These are phyloP conservation scores for Euzophera pinguis DNA, from an alignment of 2,888 invertebrate species.

Conservation along the genomic window DNA sequence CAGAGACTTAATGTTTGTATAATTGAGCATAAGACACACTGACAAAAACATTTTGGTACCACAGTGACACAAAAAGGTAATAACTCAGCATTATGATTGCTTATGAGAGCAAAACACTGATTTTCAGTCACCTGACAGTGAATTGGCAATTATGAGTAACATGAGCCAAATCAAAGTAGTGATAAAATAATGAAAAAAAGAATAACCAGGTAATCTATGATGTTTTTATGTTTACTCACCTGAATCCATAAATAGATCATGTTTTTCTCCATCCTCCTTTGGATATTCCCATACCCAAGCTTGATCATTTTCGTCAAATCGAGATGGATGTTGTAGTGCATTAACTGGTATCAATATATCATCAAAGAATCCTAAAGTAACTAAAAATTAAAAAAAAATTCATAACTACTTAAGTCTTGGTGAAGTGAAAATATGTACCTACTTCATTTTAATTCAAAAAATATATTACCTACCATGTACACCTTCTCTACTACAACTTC, in stretches of 20 bases:
- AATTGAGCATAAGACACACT: no score
- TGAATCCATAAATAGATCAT: slow-evolving; percentile 96
- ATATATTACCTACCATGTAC: slow-evolving; percentile 84
- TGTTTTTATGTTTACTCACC: slow-evolving; percentile 54
- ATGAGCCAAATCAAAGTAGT: no score
- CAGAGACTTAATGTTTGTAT: no score
- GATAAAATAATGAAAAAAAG: no score
- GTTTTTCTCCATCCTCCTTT: slow-evolving; percentile 88
- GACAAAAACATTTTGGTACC: no score
- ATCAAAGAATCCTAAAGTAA: slow-evolving; percentile 97
- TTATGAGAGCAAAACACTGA: no score
- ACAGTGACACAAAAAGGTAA: no score
- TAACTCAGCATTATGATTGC: no score
- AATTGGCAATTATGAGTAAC: no score
- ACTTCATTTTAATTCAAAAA: no score
- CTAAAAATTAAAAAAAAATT: slow-evolving; percentile 69
- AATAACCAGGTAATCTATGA: neutral
- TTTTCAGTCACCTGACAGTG: no score
- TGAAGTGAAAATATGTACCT: neutral
- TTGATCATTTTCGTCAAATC: slow-evolving; percentile 94
- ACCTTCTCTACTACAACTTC: slow-evolving; percentile 94
- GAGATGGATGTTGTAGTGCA: slow-evolving; percentile 94
- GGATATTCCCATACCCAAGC: slow-evolving; percentile 99
- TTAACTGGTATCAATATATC: slow-evolving; percentile 96
- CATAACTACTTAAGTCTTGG: no score